These are phyloP conservation scores for Anguilla megastoma DNA, from an alignment of 2,797 vertebrate genomes.

Conservation along the genomic window DNA sequence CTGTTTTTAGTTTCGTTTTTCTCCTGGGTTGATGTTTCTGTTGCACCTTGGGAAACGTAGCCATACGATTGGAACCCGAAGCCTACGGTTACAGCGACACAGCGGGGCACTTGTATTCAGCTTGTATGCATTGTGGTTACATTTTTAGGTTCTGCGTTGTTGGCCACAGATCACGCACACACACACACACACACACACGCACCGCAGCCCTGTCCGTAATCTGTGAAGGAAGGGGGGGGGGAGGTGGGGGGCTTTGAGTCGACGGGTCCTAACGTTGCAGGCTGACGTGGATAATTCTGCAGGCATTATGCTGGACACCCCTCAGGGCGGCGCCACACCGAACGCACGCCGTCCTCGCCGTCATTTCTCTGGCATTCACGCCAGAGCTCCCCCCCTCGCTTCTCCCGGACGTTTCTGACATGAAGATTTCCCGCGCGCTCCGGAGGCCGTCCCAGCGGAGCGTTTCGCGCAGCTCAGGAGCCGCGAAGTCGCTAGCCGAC, in stretches of 20 bases:
- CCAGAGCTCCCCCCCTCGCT: not conserved
- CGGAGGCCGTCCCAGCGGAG: not conserved
- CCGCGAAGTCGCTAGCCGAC: not conserved
- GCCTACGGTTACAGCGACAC: not conserved
- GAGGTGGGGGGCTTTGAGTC: not conserved
- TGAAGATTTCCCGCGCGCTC: not conserved
- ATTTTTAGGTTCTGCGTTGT: not conserved
- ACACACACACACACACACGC: not conserved
- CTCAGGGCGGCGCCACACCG: not conserved
- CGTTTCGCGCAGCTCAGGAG: not conserved
- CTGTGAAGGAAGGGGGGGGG: not conserved
- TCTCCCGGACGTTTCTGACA: not conserved
- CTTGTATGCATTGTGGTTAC: not conserved
- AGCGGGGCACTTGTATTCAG: not conserved
- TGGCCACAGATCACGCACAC: not conserved
- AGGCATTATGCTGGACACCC: not conserved
- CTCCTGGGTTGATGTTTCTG: not conserved
- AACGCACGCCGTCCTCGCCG: not conserved
- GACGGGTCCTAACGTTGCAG: not conserved
- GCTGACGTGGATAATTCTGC: not conserved
- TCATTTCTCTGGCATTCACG: not conserved
- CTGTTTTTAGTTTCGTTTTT: not conserved
- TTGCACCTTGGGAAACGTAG: constrained; percentile 23
- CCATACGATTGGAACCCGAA: constrained; percentile 16
- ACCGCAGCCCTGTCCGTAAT: not conserved